These are phyloP conservation scores for Brachyalestes nurse DNA, from an alignment of 2,797 vertebrate genomes.

Conservation along the genomic window DNA sequence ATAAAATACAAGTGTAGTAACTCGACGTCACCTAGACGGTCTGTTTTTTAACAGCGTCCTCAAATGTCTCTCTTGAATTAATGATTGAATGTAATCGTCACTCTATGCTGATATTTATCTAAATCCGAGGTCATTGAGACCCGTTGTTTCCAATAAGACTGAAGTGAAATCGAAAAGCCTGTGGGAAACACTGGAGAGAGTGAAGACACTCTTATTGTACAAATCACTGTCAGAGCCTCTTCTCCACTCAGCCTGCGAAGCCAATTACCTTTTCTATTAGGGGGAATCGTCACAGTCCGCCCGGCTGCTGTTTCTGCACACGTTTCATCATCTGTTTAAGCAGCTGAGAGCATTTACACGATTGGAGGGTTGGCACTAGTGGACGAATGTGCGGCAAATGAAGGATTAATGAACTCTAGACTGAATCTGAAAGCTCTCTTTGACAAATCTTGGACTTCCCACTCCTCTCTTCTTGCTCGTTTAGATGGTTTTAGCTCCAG, in stretches of 20 bases:
- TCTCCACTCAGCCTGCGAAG: not conserved
- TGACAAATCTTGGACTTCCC: not conserved
- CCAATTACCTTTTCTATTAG: not conserved
- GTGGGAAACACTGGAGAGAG: not conserved
- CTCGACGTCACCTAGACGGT: too few species aligned
- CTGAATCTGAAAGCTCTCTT: not conserved
- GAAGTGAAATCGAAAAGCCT: too few species aligned
- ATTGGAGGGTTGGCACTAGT: not conserved
- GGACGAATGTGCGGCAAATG: not conserved
- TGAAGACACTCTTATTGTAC: not conserved
- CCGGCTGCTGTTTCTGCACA: not conserved
- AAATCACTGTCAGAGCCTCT: not conserved
- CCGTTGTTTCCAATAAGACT: too few species aligned
- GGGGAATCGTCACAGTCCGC: not conserved
- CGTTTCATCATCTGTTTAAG: not conserved
- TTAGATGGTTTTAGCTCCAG: not conserved
- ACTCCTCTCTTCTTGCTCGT: not conserved
- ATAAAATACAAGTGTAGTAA: too few species aligned
- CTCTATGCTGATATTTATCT: too few species aligned
- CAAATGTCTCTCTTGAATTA: too few species aligned
- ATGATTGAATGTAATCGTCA: too few species aligned
- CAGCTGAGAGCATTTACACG: not conserved
- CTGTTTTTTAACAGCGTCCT: too few species aligned
- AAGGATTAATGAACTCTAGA: not conserved
- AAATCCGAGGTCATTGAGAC: too few species aligned